Conservation (phyloP, 2,888 invertebrate species). For the Chirona hameri region DNA sequence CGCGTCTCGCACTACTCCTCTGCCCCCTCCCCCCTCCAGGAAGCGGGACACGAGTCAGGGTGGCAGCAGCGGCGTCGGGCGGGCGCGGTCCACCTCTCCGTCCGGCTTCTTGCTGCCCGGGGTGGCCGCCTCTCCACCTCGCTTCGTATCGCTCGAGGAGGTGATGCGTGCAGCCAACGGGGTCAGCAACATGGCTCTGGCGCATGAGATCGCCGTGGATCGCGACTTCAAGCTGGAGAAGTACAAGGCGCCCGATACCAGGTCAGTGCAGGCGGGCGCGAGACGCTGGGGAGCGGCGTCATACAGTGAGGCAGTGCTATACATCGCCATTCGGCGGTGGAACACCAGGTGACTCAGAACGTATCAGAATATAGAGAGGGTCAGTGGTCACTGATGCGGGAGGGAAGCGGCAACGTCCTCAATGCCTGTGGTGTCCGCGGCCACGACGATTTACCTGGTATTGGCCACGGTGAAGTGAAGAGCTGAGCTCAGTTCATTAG, state of each 20-base stretch:
- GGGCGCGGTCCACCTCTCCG: not conserved
- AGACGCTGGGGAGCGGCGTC: no score
- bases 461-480: no score
- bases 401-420: no score
- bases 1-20: not conserved
- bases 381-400: no score
- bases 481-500: no score
- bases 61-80: not conserved
- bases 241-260: constrained; percentile 66
- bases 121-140: constrained; percentile 63
- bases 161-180: constrained; percentile 83
- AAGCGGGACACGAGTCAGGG: not conserved
- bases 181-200: constrained; percentile 88
- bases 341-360: no score
- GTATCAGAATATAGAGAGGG: no score
- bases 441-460: no score
- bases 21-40: not conserved
- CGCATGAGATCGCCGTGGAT: constrained; percentile 95
- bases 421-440: no score
- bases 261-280: constrained; percentile 43
- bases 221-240: constrained; percentile 81
- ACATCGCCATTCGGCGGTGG: no score
- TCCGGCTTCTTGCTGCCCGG: not conserved
- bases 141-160: constrained; percentile 77
- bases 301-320: no score